These are phyloP conservation scores for Cabera pusaria DNA, from an alignment of 2,888 invertebrate genomes.

Conservation along the genomic window DNA sequence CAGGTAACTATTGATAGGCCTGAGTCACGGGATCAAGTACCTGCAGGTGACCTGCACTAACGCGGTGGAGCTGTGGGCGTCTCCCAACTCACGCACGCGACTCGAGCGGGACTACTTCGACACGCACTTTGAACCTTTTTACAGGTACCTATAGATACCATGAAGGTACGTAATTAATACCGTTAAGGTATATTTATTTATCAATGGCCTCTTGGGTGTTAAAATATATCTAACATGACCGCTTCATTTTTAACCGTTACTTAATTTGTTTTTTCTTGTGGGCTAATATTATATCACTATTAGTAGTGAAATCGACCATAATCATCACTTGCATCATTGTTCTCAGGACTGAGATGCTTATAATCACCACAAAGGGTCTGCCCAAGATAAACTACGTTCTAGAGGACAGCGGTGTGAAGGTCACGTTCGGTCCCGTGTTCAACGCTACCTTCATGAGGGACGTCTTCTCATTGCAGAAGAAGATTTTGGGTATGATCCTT, in stretches of 20 bases:
- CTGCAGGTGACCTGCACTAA: constrained; percentile 94
- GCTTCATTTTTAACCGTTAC: too few species aligned
- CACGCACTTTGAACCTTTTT: constrained; percentile 96
- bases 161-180: too few species aligned
- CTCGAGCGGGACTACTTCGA: constrained; percentile 96
- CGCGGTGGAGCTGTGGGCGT: constrained; percentile 98
- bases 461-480: constrained; percentile 88
- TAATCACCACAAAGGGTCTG: constrained; percentile 89
- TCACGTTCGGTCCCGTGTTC: constrained; percentile 93
- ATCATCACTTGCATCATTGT: too few species aligned
- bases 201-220: too few species aligned
- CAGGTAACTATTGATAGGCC: too few species aligned
- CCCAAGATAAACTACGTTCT: constrained; percentile 87
- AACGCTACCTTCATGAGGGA: constrained; percentile 89
- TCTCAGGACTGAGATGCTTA: constrained; percentile 92
- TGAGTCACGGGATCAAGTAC: constrained; percentile 89
- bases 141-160: too few species aligned
- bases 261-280: too few species aligned
- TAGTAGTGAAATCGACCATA: too few species aligned
- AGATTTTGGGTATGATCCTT: constrained; percentile 86
- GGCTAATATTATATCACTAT: too few species aligned
- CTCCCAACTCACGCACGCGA: constrained; percentile 92
- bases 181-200: too few species aligned
- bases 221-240: too few species aligned
- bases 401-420: constrained; percentile 78